These are phyloP conservation scores for Helicolenus hilgendorfi DNA, from an alignment of 2,797 vertebrate species.

Conservation along the genomic window DNA sequence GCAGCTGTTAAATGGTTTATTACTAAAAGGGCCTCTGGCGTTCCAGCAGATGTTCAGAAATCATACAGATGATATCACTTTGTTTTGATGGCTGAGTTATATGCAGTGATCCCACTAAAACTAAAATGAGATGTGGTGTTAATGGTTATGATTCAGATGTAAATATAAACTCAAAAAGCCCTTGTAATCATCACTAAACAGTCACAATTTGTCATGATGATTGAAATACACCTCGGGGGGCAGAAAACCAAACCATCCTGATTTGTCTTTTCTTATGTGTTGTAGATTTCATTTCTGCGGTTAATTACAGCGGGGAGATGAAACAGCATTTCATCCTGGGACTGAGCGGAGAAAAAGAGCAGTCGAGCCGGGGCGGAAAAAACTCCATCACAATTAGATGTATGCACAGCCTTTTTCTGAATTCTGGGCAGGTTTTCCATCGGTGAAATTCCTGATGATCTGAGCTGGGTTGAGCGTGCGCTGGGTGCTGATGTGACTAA, in stretches of 20 bases:
- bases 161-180: conserved; percentile 22
- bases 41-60: conserved; percentile 76
- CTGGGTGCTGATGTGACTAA: conserved; percentile 85
- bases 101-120: conserved; percentile 23
- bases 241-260: conserved; percentile 10
- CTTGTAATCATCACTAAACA: conserved; percentile 29
- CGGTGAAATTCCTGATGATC: conserved; percentile 88
- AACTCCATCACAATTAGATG: conserved; percentile 82
- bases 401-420: conserved; percentile 83
- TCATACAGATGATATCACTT: conserved; percentile 64
- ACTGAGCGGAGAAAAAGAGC: conserved; percentile 54
- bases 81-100: conserved; percentile 45
- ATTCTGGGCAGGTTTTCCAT: conserved; percentile 87
- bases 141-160: conserved; percentile 31
- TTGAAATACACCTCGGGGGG: conserved; percentile 14
- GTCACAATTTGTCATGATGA: conserved; percentile 33
- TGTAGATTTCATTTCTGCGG: conserved; percentile 48
- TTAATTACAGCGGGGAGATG: conserved; percentile 72
- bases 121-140: conserved; percentile 32
- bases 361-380: conserved; percentile 55
- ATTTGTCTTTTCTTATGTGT: conserved; percentile 30
- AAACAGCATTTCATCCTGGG: conserved; percentile 63
- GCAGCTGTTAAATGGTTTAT: conserved; percentile 75
- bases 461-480: conserved; percentile 79
- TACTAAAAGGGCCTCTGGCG: conserved; percentile 55